phyloP scores from a whole-genome alignment of 2,113 vertebrate genomes.

The Chionis minor region DNA sequence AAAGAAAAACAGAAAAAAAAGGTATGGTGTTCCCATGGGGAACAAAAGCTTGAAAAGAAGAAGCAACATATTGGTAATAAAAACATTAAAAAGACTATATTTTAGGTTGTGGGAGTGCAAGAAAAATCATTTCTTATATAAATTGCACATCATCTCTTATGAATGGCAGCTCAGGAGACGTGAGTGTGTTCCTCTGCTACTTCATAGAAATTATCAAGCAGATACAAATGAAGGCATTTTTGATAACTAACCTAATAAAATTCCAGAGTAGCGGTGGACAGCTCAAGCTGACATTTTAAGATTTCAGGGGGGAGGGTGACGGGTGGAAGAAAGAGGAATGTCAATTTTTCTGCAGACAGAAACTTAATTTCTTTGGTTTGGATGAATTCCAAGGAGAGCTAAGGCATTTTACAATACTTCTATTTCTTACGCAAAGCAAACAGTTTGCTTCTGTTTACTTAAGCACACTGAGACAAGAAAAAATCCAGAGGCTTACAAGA shows the following conservation, averaged over 20 bases:
- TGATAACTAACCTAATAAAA: conserved; percentile 27
- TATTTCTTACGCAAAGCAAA: conserved; percentile 17
- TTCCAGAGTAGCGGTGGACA: neutral
- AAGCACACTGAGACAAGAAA: conserved; percentile 37
- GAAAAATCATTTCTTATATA: neutral
- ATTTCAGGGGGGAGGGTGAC: neutral
- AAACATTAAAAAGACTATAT: neutral
- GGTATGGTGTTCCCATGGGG: neutral
- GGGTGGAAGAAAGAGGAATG: neutral
- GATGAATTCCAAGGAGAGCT: neutral
- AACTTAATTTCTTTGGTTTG: conserved; percentile 49
- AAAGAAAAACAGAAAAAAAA: neutral
- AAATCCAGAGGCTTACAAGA: conserved; percentile 31
- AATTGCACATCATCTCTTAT: neutral
- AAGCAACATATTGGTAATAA: neutral
- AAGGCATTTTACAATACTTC: neutral
- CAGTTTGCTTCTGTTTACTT: conserved; percentile 51
- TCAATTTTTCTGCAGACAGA: neutral
- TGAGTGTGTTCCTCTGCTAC: neutral
- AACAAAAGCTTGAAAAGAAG: neutral
- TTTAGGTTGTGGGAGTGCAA: neutral
- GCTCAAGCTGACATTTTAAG: neutral
- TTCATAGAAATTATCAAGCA: neutral
- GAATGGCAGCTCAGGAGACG: neutral
- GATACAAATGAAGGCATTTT: conserved; percentile 20